These are phyloP conservation scores for Temnothorax longispinosus DNA, from an alignment of 1,140 invertebrate species.

Conservation along the genomic window DNA sequence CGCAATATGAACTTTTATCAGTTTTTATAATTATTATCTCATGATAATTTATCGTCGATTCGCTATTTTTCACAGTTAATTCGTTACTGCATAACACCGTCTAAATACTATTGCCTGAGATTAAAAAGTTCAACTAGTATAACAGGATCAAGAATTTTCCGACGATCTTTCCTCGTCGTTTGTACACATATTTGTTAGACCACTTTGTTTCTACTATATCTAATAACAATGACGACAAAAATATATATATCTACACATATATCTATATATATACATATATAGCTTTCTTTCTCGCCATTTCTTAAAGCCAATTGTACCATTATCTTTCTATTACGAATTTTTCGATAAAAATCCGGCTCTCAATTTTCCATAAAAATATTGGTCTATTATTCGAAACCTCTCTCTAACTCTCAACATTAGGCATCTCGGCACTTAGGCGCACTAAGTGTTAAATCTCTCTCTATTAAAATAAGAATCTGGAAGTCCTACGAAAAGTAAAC, in stretches of 20 bases:
- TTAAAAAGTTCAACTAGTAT: slow-evolving; percentile 2
- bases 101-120: slow-evolving; percentile 30
- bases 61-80: background rate
- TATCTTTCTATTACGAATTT: background rate
- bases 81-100: slow-evolving; percentile 4
- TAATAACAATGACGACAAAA: background rate
- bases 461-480: background rate
- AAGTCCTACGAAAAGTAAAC: background rate
- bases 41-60: background rate
- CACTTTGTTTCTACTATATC: slow-evolving; percentile 19
- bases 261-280: background rate
- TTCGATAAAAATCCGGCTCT: background rate
- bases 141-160: background rate
- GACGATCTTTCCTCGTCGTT: background rate
- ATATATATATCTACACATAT: slow-evolving; percentile 23
- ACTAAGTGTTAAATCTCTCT: background rate
- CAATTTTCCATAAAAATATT: slow-evolving; percentile 19
- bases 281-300: background rate
- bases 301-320: background rate
- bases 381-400: background rate
- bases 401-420: slow-evolving; percentile 9
- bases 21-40: background rate
- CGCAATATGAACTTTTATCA: background rate
- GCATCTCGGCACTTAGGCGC: background rate
- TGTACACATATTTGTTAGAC: background rate